Evolutionary conservation across 2,797 vertebrate genomes (phyloP).

Genomic region (Choloepus didactylus): DNA sequence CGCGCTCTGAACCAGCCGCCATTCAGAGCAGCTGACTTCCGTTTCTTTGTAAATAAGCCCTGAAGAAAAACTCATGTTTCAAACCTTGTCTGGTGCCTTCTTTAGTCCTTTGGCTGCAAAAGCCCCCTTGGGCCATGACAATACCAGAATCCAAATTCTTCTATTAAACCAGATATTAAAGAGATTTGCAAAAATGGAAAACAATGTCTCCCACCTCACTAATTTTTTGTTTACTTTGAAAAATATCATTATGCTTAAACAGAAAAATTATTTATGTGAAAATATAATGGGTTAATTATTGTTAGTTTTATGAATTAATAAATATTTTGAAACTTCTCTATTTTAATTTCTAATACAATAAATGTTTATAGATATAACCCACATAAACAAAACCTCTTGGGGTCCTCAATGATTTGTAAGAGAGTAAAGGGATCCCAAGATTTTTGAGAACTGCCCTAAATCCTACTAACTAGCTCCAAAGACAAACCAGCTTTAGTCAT

Average conservation of each 20-base stretch:
- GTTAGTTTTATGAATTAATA: neutral
- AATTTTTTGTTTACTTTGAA: slow-evolving; percentile 11
- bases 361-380: neutral
- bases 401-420: neutral
- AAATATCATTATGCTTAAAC: neutral
- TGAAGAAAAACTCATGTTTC: no score
- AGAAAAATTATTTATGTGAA: neutral
- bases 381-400: slow-evolving; percentile 1
- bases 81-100: no score
- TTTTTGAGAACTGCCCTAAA: neutral
- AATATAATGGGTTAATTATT: neutral
- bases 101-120: neutral
- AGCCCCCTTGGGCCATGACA: neutral
- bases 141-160: neutral
- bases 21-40: no score
- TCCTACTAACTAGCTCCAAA: neutral
- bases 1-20: no score
- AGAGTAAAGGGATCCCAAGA: neutral
- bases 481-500: neutral
- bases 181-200: slow-evolving; percentile 15
- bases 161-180: slow-evolving; percentile 44
- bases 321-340: slow-evolving; percentile 6
- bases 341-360: slow-evolving; percentile 44
- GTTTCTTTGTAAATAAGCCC: no score
- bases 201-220: neutral